Percentiles rank a stretch among this genome's conserved stretches.
phyloP scores from a whole-genome alignment of 1,140 invertebrate genomes.

The Parapsyche elsis region DNA sequence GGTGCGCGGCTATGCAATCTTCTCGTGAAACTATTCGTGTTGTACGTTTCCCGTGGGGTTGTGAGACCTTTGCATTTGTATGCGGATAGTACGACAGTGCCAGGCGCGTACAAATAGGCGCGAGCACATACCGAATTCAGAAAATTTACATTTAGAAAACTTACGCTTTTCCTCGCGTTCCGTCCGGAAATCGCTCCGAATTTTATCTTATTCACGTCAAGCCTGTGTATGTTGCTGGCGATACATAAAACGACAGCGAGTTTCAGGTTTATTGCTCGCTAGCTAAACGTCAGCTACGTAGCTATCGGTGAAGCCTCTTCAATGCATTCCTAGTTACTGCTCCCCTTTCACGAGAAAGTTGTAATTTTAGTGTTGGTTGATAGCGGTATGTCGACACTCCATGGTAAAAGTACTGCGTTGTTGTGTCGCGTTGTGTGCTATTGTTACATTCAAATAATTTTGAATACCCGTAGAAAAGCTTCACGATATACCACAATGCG shows the following conservation, averaged over 20 bases:
- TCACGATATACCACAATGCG: too few relatives aligned
- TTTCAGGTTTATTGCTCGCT: neutral
- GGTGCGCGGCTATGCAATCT: neutral
- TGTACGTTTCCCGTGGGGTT: neutral
- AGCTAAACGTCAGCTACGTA: too few relatives aligned
- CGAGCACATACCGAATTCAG: neutral
- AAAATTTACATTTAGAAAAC: conserved; percentile 5
- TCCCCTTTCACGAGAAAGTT: too few relatives aligned
- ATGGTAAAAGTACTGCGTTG: too few relatives aligned
- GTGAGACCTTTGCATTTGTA: neutral
- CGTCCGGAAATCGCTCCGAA: neutral
- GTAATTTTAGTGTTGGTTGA: too few relatives aligned
- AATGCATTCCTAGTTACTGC: too few relatives aligned
- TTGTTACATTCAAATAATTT: too few relatives aligned
- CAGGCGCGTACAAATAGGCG: neutral
- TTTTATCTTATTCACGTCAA: neutral
- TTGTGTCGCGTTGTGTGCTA: too few relatives aligned
- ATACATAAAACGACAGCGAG: neutral
- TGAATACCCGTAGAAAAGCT: too few relatives aligned
- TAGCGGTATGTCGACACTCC: too few relatives aligned
- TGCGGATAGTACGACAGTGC: neutral
- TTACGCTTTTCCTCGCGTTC: neutral
- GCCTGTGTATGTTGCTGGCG: neutral
- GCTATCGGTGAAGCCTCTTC: too few relatives aligned
- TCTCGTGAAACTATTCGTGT: conserved; percentile 20